Percentiles rank a stretch among this genome's conserved stretches.
Conservation (phyloP, 2,888 invertebrate species). For the Lordiphosa andalusiaca region DNA sequence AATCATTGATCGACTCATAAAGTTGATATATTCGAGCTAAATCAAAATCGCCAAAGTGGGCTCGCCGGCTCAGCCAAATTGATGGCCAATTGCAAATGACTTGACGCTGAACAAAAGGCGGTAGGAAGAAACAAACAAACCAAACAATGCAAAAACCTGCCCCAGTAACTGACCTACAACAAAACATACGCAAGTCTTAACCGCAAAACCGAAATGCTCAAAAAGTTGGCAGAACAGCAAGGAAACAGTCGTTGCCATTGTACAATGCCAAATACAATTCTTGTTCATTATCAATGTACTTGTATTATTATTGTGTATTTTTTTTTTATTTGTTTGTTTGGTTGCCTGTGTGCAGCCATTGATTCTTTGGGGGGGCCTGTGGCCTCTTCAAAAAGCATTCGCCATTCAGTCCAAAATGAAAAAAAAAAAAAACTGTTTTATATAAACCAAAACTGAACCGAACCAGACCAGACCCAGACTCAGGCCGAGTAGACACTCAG, state of each 20-base stretch:
- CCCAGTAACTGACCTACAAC: constrained; percentile 61
- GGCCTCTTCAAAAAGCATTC: constrained; percentile 30
- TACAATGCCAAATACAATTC: constrained; percentile 41
- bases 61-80: too few species aligned
- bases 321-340: constrained; percentile 25
- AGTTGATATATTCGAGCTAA: too few species aligned
- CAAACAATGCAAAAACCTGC: constrained; percentile 54
- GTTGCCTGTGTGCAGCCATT: constrained; percentile 57
- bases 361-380: constrained; percentile 43
- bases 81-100: not conserved
- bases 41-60: too few species aligned
- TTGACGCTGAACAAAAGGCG: not conserved
- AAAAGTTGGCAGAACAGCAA: constrained; percentile 40
- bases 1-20: too few species aligned
- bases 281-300: constrained; percentile 64
- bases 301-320: constrained; percentile 7
- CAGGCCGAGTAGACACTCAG: constrained; percentile 67
- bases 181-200: constrained; percentile 58
- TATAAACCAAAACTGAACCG: constrained; percentile 32
- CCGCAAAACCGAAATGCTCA: constrained; percentile 34
- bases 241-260: constrained; percentile 37
- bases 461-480: constrained; percentile 23
- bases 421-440: constrained; percentile 6
- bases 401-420: constrained; percentile 23
- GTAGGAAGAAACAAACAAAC: not conserved